A percentile compares a stretch with the other conserved stretches of the same genome.
These are phyloP conservation scores for Cottus gobio DNA, from an alignment of 2,113 vertebrate species.

Conservation along the genomic window DNA sequence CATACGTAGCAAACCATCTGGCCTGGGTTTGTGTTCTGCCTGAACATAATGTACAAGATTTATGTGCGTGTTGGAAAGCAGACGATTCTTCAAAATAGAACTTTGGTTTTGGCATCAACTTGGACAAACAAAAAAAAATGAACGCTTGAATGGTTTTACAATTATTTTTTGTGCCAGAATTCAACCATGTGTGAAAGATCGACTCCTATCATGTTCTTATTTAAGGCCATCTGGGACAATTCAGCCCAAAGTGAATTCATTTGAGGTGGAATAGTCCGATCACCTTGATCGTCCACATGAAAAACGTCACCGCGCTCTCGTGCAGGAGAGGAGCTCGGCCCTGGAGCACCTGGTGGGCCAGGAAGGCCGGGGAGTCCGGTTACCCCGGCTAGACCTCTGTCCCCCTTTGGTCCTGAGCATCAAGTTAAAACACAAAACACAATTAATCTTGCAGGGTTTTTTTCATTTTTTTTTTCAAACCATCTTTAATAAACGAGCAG, in stretches of 20 bases:
- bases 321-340: conserved; percentile 56
- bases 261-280: conserved; percentile 44
- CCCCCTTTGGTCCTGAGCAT: conserved; percentile 80
- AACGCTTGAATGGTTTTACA: conserved; percentile 42
- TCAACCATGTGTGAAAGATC: conserved; percentile 23
- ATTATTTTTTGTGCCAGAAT: conserved; percentile 44
- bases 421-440: not conserved
- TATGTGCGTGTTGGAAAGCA: conserved; percentile 15
- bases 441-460: not conserved
- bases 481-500: not conserved
- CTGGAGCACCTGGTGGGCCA: conserved; percentile 86
- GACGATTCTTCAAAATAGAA: conserved; percentile 37
- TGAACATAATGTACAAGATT: conserved; percentile 29
- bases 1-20: conserved; percentile 22
- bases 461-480: not conserved
- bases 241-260: conserved; percentile 4
- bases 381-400: conserved; percentile 87
- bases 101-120: conserved; percentile 50
- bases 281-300: conserved; percentile 86
- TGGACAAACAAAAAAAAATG: conserved; percentile 31
- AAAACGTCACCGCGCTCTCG: conserved; percentile 87
- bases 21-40: conserved; percentile 28
- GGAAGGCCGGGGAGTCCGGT: conserved; percentile 86
- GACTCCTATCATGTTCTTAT: conserved; percentile 37
- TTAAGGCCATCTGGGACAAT: conserved; percentile 39